Conservation (phyloP, 2,888 invertebrate genomes). For the Zelleria hepariella region DNA sequence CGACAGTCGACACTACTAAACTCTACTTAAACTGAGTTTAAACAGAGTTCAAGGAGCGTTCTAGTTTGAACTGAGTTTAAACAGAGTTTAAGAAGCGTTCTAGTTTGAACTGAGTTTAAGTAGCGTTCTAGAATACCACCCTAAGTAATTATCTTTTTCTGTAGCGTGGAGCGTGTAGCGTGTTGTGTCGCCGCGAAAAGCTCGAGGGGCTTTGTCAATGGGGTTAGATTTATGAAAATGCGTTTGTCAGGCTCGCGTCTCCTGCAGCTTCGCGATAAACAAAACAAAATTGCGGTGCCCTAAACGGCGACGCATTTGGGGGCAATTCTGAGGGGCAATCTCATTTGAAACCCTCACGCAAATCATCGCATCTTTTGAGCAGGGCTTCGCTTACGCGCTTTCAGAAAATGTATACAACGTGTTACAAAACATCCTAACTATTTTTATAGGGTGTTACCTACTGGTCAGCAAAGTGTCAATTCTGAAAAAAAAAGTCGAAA, state of each 20-base stretch:
- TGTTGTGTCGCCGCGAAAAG: background rate
- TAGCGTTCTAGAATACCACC: no score
- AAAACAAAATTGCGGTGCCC: conserved; percentile 15
- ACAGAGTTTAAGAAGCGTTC: no score
- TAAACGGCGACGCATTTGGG: background rate
- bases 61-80: no score
- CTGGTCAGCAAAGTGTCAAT: no score
- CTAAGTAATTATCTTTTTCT: no score
- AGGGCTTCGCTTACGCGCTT: background rate
- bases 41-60: no score
- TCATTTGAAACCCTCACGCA: background rate
- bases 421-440: background rate
- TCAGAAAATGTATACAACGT: no score
- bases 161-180: background rate
- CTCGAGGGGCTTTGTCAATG: background rate
- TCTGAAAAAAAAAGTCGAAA: no score
- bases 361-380: background rate
- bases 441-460: no score
- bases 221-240: conserved; percentile 3
- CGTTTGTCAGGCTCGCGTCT: conserved; percentile 9
- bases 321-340: background rate
- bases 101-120: no score
- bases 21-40: no score
- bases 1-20: no score
- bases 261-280: conserved; percentile 11